Conservation (phyloP, 2,113 vertebrate genomes). For the Ailurus styani region DNA sequence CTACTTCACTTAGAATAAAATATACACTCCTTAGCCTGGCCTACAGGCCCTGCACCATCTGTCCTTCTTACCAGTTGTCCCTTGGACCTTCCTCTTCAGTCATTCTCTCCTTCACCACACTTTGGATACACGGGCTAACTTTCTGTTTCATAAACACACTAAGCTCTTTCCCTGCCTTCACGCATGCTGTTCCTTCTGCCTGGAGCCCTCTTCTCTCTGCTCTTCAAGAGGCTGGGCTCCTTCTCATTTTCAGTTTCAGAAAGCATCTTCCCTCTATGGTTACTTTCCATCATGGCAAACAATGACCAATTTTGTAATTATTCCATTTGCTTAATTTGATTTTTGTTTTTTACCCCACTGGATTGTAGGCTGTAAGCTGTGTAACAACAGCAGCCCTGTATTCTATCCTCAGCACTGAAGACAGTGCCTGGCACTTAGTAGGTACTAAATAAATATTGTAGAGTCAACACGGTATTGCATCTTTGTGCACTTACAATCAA, state of each 20-base stretch:
- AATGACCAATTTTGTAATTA: neutral
- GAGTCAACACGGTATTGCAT: neutral
- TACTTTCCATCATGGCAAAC: neutral
- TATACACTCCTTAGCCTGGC: too few species aligned
- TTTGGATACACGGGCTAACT: neutral
- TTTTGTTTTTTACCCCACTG: neutral
- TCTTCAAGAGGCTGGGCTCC: neutral
- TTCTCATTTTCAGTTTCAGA: neutral
- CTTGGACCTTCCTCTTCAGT: neutral
- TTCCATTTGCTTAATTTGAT: neutral
- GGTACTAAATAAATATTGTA: neutral
- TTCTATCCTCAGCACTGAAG: neutral
- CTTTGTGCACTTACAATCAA: constrained; percentile 22
- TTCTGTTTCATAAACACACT: neutral
- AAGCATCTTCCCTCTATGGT: neutral
- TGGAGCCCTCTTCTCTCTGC: neutral
- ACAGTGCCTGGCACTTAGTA: neutral
- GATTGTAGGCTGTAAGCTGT: neutral
- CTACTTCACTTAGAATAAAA: neutral
- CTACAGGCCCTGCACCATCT: neutral
- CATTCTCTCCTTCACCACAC: neutral
- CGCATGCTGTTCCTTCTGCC: neutral
- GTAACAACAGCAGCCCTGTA: neutral
- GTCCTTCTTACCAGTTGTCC: neutral
- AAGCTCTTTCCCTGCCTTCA: neutral